Conservation (phyloP, 1,140 invertebrate species). For the Elymnias hypermnestra region DNA sequence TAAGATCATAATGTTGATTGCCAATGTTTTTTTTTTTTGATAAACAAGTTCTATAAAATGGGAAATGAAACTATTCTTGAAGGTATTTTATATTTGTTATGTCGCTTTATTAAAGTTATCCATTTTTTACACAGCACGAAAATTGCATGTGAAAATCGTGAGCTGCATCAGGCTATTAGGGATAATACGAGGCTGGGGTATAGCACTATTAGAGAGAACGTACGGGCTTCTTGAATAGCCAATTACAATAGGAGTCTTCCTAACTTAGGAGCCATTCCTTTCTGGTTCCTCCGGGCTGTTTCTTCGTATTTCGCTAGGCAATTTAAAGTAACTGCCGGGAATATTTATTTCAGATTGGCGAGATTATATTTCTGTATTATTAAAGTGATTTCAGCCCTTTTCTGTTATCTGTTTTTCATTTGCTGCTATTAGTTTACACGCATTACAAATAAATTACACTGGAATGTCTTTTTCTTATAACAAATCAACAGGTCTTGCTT, state of each 20-base stretch:
- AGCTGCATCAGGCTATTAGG: constrained; percentile 17
- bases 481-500: too few species aligned
- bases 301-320: constrained; percentile 20
- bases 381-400: constrained; percentile 9
- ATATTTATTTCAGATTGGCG: constrained; percentile 17
- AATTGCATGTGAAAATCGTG: constrained; percentile 19
- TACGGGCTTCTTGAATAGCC: constrained; percentile 41
- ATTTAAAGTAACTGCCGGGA: constrained; percentile 21
- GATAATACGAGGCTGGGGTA: constrained; percentile 21
- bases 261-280: constrained; percentile 30
- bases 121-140: not conserved
- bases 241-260: constrained; percentile 34
- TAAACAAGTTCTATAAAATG: too few species aligned
- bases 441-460: too few species aligned
- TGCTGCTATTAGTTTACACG: too few species aligned
- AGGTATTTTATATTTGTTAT: too few species aligned
- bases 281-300: constrained; percentile 21
- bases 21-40: too few species aligned
- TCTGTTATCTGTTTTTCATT: too few species aligned
- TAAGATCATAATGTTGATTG: too few species aligned
- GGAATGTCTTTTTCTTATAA: too few species aligned
- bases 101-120: too few species aligned
- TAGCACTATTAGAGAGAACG: constrained; percentile 42
- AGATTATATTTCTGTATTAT: constrained; percentile 11
- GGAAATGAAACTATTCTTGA: too few species aligned